phyloP scores from a whole-genome alignment of 1,140 invertebrate species.

The Akabosia matsudoensis region DNA sequence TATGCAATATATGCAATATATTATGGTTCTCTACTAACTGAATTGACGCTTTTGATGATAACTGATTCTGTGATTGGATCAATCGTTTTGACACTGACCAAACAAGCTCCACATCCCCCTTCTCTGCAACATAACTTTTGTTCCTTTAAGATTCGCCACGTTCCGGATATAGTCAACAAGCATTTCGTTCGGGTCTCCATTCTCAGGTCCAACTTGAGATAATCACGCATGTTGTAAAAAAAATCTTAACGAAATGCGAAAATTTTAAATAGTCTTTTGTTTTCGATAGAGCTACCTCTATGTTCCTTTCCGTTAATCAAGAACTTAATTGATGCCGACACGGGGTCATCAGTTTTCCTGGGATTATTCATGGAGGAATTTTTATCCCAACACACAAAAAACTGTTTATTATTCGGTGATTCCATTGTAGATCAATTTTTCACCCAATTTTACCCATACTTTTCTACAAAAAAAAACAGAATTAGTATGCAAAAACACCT shows the following conservation, averaged over 20 bases:
- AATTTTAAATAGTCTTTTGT: background rate
- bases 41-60: background rate
- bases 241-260: background rate
- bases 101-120: slow-evolving; percentile 46
- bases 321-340: no score
- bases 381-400: no score
- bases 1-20: background rate
- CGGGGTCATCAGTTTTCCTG: no score
- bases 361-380: no score
- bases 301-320: slow-evolving; percentile 11
- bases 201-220: background rate
- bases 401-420: no score
- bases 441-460: no score
- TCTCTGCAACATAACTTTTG: slow-evolving; percentile 52
- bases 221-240: background rate
- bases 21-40: background rate
- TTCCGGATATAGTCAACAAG: slow-evolving; percentile 15
- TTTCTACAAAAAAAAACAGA: no score
- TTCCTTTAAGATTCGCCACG: slow-evolving; percentile 33
- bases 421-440: no score
- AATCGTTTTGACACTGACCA: slow-evolving; percentile 27
- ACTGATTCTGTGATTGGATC: no score
- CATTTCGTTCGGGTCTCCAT: background rate
- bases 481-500: no score
- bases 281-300: background rate